Conservation (phyloP, 1,140 invertebrate species). For the Agrilus planipennis region DNA sequence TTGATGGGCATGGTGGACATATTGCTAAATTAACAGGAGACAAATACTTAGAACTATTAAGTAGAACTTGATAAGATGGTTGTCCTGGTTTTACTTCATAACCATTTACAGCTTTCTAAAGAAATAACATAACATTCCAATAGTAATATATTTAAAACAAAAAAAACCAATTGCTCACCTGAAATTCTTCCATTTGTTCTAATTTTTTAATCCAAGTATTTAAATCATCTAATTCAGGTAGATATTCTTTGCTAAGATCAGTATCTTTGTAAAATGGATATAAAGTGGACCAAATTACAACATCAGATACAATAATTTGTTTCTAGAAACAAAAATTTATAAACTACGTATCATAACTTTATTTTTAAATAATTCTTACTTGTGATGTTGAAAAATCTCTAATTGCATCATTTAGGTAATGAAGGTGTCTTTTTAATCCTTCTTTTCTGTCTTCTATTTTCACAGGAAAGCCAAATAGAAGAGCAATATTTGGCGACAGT, state of each 20-base stretch:
- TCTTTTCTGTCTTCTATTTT: slow-evolving; percentile 38
- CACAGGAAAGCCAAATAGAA: slow-evolving; percentile 35
- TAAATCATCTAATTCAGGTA: slow-evolving; percentile 35
- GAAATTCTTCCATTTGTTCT: slow-evolving; percentile 37
- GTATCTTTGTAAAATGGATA: slow-evolving; percentile 43
- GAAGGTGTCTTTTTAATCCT: slow-evolving; percentile 34
- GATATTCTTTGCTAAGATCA: slow-evolving; percentile 33
- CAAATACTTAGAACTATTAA: slow-evolving; percentile 36
- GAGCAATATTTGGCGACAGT: slow-evolving; percentile 45
- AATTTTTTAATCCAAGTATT: slow-evolving; percentile 40
- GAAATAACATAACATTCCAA: slow-evolving; percentile 3
- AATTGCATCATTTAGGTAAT: slow-evolving; percentile 32
- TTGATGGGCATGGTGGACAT: slow-evolving; percentile 10
- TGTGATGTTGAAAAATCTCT: slow-evolving; percentile 33
- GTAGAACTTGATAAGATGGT: slow-evolving; percentile 30
- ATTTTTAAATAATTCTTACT: slow-evolving; percentile 32
- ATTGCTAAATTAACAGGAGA: slow-evolving; percentile 19
- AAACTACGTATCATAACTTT: slow-evolving; percentile 8
- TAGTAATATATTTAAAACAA: background rate
- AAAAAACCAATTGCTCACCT: slow-evolving; percentile 30
- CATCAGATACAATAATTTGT: slow-evolving; percentile 45
- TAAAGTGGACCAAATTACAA: slow-evolving; percentile 51
- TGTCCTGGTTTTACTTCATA: slow-evolving; percentile 31
- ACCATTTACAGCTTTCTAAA: slow-evolving; percentile 31
- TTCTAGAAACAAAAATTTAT: slow-evolving; percentile 32